A percentile compares a stretch with the other conserved stretches of the same genome.
Evolutionary conservation across 2,113 vertebrate species (phyloP).

Genomic region (Neolamprologus sp.): DNA sequence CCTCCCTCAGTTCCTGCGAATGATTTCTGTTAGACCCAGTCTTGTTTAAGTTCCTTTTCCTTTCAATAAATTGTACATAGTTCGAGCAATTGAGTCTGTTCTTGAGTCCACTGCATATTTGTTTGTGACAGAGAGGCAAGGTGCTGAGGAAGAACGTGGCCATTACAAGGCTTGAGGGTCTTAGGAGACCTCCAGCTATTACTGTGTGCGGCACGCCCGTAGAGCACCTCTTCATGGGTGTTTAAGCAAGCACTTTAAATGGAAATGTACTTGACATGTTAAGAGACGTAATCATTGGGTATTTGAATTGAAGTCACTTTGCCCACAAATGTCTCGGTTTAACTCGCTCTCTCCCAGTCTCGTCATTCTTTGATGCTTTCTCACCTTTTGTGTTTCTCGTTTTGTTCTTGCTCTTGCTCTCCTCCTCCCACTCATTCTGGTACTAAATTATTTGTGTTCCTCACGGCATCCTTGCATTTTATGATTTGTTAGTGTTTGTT

Average conservation of each 20-base stretch:
- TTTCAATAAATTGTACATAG: not conserved
- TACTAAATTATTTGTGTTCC: conserved; percentile 1
- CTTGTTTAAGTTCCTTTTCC: not conserved
- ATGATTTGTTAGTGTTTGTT: conserved; percentile 9
- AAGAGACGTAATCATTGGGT: conserved; percentile 82
- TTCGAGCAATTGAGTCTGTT: not conserved
- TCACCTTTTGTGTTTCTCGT: conserved; percentile 2
- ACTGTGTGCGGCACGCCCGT: conserved; percentile 18
- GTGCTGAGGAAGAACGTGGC: not conserved
- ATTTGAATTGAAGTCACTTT: conserved; percentile 81
- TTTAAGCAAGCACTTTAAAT: conserved; percentile 95
- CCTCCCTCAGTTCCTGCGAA: not conserved
- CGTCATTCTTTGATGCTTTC: conserved; percentile 3
- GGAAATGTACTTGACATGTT: conserved; percentile 91
- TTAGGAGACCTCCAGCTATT: conserved; percentile 50
- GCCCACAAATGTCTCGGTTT: conserved; percentile 43
- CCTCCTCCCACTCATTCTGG: conserved; percentile 1
- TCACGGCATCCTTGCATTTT: conserved; percentile 3
- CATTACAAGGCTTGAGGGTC: conserved; percentile 23
- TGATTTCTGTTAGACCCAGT: not conserved
- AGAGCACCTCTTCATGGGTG: conserved; percentile 77
- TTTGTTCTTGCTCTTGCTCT: not conserved
- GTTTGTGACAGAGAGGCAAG: not conserved
- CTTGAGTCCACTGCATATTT: not conserved
- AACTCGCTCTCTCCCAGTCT: not conserved